Evolutionary conservation across 2,113 vertebrate species (phyloP).

Genomic region (Siniperca chuatsi): DNA sequence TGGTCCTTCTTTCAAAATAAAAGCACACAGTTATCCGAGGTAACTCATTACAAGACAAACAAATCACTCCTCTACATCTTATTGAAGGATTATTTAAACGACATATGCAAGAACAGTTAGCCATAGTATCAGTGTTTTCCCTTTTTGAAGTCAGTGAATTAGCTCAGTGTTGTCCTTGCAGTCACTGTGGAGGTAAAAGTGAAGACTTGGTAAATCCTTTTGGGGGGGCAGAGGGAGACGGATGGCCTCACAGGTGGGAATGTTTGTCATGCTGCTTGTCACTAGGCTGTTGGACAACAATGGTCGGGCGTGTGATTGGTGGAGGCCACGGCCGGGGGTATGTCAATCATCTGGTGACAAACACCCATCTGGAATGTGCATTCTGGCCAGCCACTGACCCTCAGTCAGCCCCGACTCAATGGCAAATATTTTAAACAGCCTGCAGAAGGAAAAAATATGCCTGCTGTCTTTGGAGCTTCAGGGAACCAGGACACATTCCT

Average conservation of each 20-base stretch:
- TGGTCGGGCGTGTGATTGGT: constrained; percentile 67
- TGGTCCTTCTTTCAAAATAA: constrained; percentile 13
- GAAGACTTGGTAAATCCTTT: constrained; percentile 25
- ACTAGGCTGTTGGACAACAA: constrained; percentile 68
- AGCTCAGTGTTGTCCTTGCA: constrained; percentile 25
- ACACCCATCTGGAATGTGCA: constrained; percentile 76
- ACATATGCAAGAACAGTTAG: constrained; percentile 12
- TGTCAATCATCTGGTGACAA: constrained; percentile 69
- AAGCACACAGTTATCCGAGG: not conserved
- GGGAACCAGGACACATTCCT: constrained; percentile 68
- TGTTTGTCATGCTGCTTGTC: constrained; percentile 72
- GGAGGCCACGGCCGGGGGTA: constrained; percentile 46
- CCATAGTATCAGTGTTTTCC: not conserved
- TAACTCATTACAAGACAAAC: not conserved
- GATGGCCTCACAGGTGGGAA: constrained; percentile 77
- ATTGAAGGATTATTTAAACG: constrained; percentile 13
- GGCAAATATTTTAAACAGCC: constrained; percentile 74
- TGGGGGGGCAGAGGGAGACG: constrained; percentile 18
- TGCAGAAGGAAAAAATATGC: constrained; percentile 55
- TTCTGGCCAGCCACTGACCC: constrained; percentile 67
- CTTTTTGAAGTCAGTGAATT: not conserved
- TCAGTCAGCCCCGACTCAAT: constrained; percentile 51
- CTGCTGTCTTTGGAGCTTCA: constrained; percentile 73
- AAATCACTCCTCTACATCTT: not conserved
- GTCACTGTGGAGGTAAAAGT: not conserved